Evolutionary conservation across 2,797 vertebrate species (phyloP).

Genomic region (Chromis chromis): DNA sequence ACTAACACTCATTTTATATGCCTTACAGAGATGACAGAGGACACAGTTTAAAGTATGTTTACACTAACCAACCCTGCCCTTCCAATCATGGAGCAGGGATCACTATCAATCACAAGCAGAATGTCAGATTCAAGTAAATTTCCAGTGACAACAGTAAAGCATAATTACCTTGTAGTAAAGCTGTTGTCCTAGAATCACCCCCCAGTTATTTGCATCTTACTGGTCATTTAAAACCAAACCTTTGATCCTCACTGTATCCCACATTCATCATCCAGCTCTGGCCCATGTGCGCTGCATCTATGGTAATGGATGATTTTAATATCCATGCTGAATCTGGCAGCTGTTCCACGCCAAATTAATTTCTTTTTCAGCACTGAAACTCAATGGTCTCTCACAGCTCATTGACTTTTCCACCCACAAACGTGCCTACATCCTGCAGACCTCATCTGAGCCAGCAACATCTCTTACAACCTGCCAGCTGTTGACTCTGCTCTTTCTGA

Average conservation of each 20-base stretch:
- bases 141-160: conserved; percentile 1
- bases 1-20: background rate
- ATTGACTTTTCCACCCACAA: conserved; percentile 42
- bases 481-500: conserved; percentile 33
- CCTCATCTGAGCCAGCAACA: conserved; percentile 8
- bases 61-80: background rate
- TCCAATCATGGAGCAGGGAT: conserved; percentile 9
- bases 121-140: conserved; percentile 29
- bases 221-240: conserved; percentile 15
- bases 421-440: background rate
- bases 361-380: conserved; percentile 26
- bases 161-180: background rate
- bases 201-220: conserved; percentile 17
- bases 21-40: conserved; percentile 1
- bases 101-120: background rate
- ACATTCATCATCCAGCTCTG: background rate
- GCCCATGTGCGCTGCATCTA: conserved; percentile 5
- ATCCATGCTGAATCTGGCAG: conserved; percentile 35
- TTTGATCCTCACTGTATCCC: background rate
- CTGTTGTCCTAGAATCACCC: background rate
- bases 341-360: conserved; percentile 41
- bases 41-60: background rate
- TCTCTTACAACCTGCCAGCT: conserved; percentile 20
- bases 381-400: conserved; percentile 35
- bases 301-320: conserved; percentile 29